Percentiles rank a stretch among this genome's conserved stretches.
These are phyloP conservation scores for Lucilia sericata DNA, from an alignment of 1,140 invertebrate species.

Conservation along the genomic window DNA sequence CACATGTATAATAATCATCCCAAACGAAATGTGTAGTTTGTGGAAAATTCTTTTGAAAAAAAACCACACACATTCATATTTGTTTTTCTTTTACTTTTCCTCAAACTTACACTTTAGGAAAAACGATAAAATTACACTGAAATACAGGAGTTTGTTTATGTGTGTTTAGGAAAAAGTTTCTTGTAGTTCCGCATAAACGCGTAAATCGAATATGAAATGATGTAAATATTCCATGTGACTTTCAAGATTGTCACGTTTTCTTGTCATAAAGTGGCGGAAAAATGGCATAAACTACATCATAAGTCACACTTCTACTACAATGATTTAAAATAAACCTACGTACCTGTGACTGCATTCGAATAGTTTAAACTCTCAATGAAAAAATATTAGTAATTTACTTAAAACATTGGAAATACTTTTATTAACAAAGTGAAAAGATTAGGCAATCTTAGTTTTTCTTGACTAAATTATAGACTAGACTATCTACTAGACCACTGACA, in stretches of 20 bases:
- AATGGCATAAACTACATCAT: slow-evolving; percentile 22
- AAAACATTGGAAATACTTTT: too few species aligned
- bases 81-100: too few species aligned
- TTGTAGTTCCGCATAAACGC: slow-evolving; percentile 18
- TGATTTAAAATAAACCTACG: slow-evolving; percentile 5
- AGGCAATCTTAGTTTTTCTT: too few species aligned
- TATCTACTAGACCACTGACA: too few species aligned
- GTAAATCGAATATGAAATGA: slow-evolving; percentile 33
- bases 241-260: slow-evolving; percentile 20
- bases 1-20: too few species aligned
- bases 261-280: neutral
- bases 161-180: neutral
- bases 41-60: neutral
- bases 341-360: neutral
- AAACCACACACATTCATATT: neutral
- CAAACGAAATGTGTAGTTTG: too few species aligned
- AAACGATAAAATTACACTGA: neutral
- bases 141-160: neutral
- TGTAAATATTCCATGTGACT: slow-evolving; percentile 37
- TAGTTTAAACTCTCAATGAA: neutral
- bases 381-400: neutral
- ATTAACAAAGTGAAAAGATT: too few species aligned
- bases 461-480: too few species aligned
- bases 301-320: slow-evolving; percentile 21
- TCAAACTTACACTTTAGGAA: too few species aligned